Evolutionary conservation across 2,888 invertebrate species (phyloP), one percentile per base, ranked within the genome.

Genomic region (Thyatira batis): DNA sequence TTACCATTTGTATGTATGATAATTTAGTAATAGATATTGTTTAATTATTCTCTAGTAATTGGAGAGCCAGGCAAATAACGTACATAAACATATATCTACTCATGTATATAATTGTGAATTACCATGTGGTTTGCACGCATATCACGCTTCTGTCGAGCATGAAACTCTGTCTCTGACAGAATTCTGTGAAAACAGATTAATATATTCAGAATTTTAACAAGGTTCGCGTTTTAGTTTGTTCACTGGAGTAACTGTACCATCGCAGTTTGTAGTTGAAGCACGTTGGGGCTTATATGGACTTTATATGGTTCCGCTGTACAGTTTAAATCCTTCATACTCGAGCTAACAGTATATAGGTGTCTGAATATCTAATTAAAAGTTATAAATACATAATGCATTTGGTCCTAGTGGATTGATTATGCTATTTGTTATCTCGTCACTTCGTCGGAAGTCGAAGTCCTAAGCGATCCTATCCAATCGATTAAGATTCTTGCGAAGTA

Each of bases 141-240:
- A 52, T 59, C 57, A 56, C 61, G 55, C 51, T 39, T 51, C 30
- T 45, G 20, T 52, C 49, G 39, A 52, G 43, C 39, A 52, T 30
- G 50, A 49, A 52, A 44, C 63, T 54, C 53, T 53, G 52, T 43
- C 45, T 45, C 49, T 55, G 60, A 60, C 63, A 57, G 17, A 39
- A 39, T 39, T 39, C 39, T 39, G 39, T 39, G 39, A 39, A 39
- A 39, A 39, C 39, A 39, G 39, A 39, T 39, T 39, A 39, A 17
- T 39, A 17, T 39, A 39, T 39, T 39, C 39, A n/a, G 39, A 39
- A 39, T 39, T 39, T 39, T 17, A 39, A 39, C 39, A 17, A 39
- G 39, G 5, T 5, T 39, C 39, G 39, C 8, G n/a, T 39, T 39
- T 39, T 39, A 39, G 39, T 39, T 17, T 17, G 17, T 5, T 39